Evolutionary conservation across 2,113 vertebrate genomes (phyloP).

Genomic region (Tychaedon coryphoeus): DNA sequence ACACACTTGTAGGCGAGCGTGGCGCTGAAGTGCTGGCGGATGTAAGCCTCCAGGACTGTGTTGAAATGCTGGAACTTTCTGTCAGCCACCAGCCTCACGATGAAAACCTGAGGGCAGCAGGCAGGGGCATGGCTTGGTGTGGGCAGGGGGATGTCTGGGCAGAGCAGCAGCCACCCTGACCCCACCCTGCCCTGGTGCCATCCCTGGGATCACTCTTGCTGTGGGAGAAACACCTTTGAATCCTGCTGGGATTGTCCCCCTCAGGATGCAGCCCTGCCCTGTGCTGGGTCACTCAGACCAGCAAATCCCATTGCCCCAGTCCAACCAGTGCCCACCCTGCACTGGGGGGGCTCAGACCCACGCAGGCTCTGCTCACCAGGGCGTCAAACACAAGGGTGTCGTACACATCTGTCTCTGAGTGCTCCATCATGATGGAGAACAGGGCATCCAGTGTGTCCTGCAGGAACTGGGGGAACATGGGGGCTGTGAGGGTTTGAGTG

Average conservation of each 20-base stretch:
- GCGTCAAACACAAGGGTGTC: slow-evolving; percentile 82
- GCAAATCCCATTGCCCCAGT: rapidly evolving
- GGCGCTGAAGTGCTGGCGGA: slow-evolving; percentile 64
- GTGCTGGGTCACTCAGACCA: rapidly evolving
- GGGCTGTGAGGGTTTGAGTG: rapidly evolving
- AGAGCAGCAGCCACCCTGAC: background rate
- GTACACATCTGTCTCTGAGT: slow-evolving; percentile 79
- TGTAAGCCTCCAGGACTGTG: slow-evolving; percentile 62
- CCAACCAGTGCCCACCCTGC: background rate
- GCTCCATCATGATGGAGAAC: slow-evolving; percentile 90
- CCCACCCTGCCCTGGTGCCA: rapidly evolving
- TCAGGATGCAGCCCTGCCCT: background rate
- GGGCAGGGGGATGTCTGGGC: background rate
- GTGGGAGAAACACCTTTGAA: background rate
- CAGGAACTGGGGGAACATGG: slow-evolving; percentile 73
- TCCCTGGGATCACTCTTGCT: rapidly evolving
- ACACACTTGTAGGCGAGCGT: slow-evolving; percentile 58
- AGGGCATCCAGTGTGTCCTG: slow-evolving; percentile 86
- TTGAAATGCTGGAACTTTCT: slow-evolving; percentile 69
- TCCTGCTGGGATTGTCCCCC: background rate
- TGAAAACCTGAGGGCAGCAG: slow-evolving; percentile 36
- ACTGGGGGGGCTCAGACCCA: background rate
- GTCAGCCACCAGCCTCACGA: slow-evolving; percentile 53
- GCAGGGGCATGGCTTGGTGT: rapidly evolving
- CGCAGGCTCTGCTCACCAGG: slow-evolving; percentile 64